Evolutionary conservation across 2,888 invertebrate species (phyloP).

Genomic region (Chymomyza procnemis): DNA sequence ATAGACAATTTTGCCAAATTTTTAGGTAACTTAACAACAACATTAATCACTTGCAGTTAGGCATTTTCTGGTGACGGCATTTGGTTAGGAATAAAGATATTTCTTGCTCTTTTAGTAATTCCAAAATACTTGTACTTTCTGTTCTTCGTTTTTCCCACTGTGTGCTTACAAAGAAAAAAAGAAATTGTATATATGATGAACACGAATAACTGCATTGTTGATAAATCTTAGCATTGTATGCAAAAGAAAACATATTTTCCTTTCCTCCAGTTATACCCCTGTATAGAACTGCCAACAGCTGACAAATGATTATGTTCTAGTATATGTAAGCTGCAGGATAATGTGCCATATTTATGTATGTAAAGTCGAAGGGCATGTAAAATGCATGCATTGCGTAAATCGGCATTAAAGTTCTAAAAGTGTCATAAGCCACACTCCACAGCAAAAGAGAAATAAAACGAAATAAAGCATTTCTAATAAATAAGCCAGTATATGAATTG

Average conservation of each 20-base stretch:
- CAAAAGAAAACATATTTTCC: neutral
- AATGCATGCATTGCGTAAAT: slow-evolving; percentile 39
- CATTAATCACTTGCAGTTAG: too few relatives aligned
- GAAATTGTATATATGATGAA: slow-evolving; percentile 30
- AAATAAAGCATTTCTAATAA: slow-evolving; percentile 1
- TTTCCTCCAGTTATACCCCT: neutral
- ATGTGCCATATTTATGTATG: slow-evolving; percentile 45
- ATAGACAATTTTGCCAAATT: too few relatives aligned
- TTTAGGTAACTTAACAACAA: too few relatives aligned
- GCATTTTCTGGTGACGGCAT: too few relatives aligned
- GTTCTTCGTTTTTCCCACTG: neutral
- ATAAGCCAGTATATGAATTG: slow-evolving; percentile 7
- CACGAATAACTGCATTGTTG: slow-evolving; percentile 37
- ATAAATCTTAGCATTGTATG: slow-evolving; percentile 4
- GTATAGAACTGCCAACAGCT: slow-evolving; percentile 11
- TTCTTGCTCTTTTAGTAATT: too few relatives aligned
- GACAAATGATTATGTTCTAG: slow-evolving; percentile 58
- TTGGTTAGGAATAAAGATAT: too few relatives aligned
- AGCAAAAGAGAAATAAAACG: neutral
- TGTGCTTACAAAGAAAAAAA: neutral
- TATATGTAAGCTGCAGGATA: slow-evolving; percentile 49
- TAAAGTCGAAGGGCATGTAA: slow-evolving; percentile 36
- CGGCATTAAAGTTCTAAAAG: slow-evolving; percentile 32
- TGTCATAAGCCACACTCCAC: slow-evolving; percentile 5
- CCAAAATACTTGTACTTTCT: too few relatives aligned